Evolutionary conservation across 1,140 invertebrate species (phyloP).

Genomic region (Helicoverpa armigera): DNA sequence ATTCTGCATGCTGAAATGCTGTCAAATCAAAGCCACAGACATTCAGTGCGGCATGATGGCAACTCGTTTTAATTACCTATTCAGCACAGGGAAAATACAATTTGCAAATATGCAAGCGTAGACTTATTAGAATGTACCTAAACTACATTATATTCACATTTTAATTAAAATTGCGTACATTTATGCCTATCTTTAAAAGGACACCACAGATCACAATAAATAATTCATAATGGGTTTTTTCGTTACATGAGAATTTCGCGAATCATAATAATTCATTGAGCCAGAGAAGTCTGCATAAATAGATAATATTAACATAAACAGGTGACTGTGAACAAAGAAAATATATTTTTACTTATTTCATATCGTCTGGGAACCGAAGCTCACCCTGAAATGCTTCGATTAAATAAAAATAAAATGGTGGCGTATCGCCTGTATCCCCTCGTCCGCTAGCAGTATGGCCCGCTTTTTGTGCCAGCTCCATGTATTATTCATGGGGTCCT

Average conservation of each 20-base stretch:
- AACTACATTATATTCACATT: background rate
- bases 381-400: conserved; percentile 64
- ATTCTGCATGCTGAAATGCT: too few relatives aligned
- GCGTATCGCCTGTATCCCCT: conserved; percentile 63
- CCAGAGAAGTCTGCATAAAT: conserved; percentile 44
- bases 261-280: conserved; percentile 39
- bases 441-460: conserved; percentile 65
- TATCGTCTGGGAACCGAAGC: conserved; percentile 61
- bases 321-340: conserved; percentile 62
- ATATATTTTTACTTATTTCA: conserved; percentile 65
- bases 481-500: conserved; percentile 79
- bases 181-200: background rate
- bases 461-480: conserved; percentile 60
- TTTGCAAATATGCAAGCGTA: background rate
- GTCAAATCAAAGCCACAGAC: too few relatives aligned
- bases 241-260: conserved; percentile 25
- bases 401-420: conserved; percentile 70
- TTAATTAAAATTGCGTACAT: background rate
- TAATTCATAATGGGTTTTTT: conserved; percentile 32
- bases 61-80: background rate
- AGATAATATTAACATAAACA: conserved; percentile 51
- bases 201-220: background rate
- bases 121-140: background rate
- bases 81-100: background rate
- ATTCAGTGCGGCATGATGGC: too few relatives aligned